These are phyloP conservation scores for Bombus picipes DNA, from an alignment of 1,140 invertebrate genomes.

Conservation along the genomic window DNA sequence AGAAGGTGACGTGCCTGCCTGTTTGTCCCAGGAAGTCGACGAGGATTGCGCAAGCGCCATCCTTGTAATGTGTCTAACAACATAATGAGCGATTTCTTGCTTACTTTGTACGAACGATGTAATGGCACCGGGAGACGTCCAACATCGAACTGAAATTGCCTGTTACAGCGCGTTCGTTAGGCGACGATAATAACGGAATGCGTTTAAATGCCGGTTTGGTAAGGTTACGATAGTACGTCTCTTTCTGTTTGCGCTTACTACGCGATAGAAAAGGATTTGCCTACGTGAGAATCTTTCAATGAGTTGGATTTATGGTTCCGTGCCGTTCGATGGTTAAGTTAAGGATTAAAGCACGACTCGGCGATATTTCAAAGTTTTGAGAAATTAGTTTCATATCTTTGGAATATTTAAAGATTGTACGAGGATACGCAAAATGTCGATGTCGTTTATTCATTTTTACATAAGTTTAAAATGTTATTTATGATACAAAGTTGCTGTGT, in stretches of 20 bases:
- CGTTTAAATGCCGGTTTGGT: slow-evolving; percentile 6
- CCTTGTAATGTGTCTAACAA: slow-evolving; percentile 64
- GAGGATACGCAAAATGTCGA: too few relatives aligned
- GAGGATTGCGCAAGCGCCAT: slow-evolving; percentile 55
- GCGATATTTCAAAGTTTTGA: neutral
- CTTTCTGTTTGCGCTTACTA: neutral
- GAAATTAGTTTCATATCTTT: neutral
- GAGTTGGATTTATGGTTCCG: neutral
- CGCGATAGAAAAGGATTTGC: neutral
- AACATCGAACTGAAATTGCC: slow-evolving; percentile 51
- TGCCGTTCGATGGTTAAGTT: neutral
- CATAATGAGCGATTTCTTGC: slow-evolving; percentile 66
- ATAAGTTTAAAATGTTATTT: too few relatives aligned
- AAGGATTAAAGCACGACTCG: neutral
- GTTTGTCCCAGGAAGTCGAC: slow-evolving; percentile 51
- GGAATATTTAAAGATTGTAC: neutral
- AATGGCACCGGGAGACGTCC: slow-evolving; percentile 41
- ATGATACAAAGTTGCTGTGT: too few relatives aligned
- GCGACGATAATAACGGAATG: slow-evolving; percentile 52
- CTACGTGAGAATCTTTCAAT: neutral
- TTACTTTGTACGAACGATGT: slow-evolving; percentile 50
- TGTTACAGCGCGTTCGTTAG: slow-evolving; percentile 45
- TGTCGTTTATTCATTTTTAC: too few relatives aligned
- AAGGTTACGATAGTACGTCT: neutral
- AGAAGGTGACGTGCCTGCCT: slow-evolving; percentile 5